Conservation (phyloP, 2,113 vertebrate genomes). For the Montifringilla adamsi region DNA sequence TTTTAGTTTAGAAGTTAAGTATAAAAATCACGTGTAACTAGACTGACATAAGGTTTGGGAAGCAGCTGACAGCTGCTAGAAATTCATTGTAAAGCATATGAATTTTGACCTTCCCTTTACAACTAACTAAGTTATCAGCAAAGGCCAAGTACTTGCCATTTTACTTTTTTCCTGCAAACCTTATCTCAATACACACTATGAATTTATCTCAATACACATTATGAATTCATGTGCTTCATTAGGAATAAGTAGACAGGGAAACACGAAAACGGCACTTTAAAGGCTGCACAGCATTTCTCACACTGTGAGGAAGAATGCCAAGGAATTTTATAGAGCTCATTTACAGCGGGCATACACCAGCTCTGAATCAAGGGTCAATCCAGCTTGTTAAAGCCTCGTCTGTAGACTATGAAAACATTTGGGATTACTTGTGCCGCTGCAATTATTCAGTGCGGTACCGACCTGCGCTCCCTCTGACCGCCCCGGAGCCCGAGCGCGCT, state of each 20-base stretch:
- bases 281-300: neutral
- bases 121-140: neutral
- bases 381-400: neutral
- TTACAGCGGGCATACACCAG: neutral
- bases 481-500: neutral
- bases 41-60: neutral
- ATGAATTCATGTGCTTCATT: neutral
- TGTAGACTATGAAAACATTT: neutral
- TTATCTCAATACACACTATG: neutral
- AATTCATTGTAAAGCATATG: neutral
- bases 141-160: neutral
- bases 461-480: rapidly evolving
- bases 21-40: neutral
- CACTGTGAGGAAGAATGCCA: neutral
- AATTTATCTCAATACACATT: neutral
- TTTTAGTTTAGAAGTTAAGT: neutral
- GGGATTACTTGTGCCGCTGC: rapidly evolving
- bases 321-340: neutral
- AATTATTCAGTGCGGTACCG: rapidly evolving
- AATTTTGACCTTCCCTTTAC: conserved; percentile 19
- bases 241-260: neutral
- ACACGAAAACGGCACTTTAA: neutral
- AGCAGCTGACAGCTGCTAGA: neutral
- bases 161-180: neutral
- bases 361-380: neutral